A percentile compares a stretch with the other conserved stretches of the same genome.
These are phyloP conservation scores for Hydropsyche tenuis DNA, from an alignment of 1,140 invertebrate genomes.

Conservation along the genomic window DNA sequence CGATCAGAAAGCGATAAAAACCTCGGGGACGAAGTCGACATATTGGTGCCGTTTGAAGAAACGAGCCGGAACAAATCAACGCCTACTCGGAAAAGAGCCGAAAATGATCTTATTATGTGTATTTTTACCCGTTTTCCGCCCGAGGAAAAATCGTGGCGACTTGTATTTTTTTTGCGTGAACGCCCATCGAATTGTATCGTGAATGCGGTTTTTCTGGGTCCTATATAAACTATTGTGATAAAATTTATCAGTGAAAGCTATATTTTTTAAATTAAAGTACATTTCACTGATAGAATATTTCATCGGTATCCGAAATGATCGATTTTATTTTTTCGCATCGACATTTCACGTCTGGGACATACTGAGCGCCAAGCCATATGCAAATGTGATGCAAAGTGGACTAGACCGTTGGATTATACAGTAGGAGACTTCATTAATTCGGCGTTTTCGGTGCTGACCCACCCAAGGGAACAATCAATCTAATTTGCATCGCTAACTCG, in stretches of 20 bases:
- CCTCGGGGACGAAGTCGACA: constrained; percentile 37
- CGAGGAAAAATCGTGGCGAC: neutral
- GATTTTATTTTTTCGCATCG: no score
- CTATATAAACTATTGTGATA: no score
- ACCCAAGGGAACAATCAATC: constrained; percentile 49
- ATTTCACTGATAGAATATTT: no score
- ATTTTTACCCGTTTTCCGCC: neutral
- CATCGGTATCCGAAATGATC: no score
- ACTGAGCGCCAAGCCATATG: constrained; percentile 40
- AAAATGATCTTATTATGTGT: constrained; percentile 19
- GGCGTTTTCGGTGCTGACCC: constrained; percentile 48
- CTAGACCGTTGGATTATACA: constrained; percentile 45
- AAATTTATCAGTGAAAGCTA: no score
- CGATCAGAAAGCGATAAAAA: constrained; percentile 45
- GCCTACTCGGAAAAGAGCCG: constrained; percentile 4
- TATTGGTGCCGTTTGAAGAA: constrained; percentile 37
- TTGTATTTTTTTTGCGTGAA: neutral
- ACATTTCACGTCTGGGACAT: no score
- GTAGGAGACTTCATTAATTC: constrained; percentile 49
- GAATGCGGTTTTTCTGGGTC: no score
- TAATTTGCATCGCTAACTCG: constrained; percentile 49
- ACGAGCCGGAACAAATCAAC: constrained; percentile 13
- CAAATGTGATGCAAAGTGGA: constrained; percentile 48
- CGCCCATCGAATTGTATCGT: neutral
- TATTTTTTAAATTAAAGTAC: no score